phyloP scores from a whole-genome alignment of 2,797 vertebrate genomes.

The Pseudomugil gertrudae region DNA sequence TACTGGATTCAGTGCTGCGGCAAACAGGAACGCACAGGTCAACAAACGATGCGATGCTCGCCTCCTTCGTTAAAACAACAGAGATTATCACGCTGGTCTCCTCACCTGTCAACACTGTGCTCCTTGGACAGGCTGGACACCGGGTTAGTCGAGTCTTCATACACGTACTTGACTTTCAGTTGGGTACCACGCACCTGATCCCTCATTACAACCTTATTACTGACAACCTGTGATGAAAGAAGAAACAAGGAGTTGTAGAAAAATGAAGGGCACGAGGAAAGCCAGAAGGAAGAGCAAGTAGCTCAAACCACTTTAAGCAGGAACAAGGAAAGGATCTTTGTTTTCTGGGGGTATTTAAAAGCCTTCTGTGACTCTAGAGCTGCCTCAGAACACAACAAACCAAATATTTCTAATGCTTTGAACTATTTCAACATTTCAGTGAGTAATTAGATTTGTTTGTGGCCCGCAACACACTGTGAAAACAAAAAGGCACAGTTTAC shows the following conservation, averaged over 20 bases:
- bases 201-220: slow-evolving; percentile 86
- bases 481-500: not conserved
- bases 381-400: not conserved
- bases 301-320: no score
- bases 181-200: slow-evolving; percentile 85
- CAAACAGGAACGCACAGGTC: slow-evolving; percentile 7
- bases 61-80: not conserved
- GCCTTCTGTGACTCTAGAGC: no score
- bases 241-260: slow-evolving; percentile 4
- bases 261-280: not conserved
- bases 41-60: not conserved
- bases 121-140: slow-evolving; percentile 82
- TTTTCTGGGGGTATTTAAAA: not conserved
- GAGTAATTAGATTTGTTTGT: slow-evolving; percentile 4
- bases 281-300: no score
- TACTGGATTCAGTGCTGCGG: slow-evolving; percentile 74
- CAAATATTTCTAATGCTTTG: not conserved
- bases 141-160: slow-evolving; percentile 87
- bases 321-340: no score
- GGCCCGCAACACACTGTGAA: not conserved
- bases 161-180: slow-evolving; percentile 93
- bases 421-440: not conserved
- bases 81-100: not conserved
- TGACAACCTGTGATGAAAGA: slow-evolving; percentile 60
- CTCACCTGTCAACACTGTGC: slow-evolving; percentile 81